Conservation (phyloP, 2,888 invertebrate genomes). For the Zelleria hepariella region DNA sequence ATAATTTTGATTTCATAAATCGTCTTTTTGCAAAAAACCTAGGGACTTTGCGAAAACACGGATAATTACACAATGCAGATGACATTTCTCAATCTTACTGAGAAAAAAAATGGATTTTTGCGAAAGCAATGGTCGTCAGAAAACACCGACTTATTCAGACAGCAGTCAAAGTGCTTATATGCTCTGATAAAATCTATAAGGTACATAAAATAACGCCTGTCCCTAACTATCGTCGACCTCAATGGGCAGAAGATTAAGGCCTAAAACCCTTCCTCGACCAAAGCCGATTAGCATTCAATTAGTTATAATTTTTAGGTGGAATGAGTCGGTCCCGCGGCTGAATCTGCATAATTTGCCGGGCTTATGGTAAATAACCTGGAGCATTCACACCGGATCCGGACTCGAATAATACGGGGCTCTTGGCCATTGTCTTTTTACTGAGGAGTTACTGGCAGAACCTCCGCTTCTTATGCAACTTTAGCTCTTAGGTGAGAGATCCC, state of each 20-base stretch:
- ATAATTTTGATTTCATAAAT: too few relatives aligned
- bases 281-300: background rate
- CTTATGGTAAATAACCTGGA: slow-evolving; percentile 18
- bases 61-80: too few relatives aligned
- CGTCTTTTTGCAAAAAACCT: too few relatives aligned
- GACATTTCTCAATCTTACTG: too few relatives aligned
- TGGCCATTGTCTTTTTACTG: background rate
- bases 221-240: background rate
- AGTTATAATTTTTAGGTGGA: background rate
- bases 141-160: too few relatives aligned
- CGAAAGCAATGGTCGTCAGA: too few relatives aligned
- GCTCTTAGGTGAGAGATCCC: too few relatives aligned
- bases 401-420: background rate
- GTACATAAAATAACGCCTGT: background rate
- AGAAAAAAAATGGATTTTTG: too few relatives aligned
- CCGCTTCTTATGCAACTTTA: too few relatives aligned
- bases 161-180: too few relatives aligned
- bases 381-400: background rate
- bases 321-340: slow-evolving; percentile 2
- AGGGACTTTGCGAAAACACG: too few relatives aligned
- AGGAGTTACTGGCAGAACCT: background rate
- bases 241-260: background rate
- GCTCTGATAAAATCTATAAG: too few relatives aligned
- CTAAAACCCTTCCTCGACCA: background rate
- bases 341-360: slow-evolving; percentile 20